Conservation (phyloP, 2,797 vertebrate genomes). For the Pitangus sulphuratus region DNA sequence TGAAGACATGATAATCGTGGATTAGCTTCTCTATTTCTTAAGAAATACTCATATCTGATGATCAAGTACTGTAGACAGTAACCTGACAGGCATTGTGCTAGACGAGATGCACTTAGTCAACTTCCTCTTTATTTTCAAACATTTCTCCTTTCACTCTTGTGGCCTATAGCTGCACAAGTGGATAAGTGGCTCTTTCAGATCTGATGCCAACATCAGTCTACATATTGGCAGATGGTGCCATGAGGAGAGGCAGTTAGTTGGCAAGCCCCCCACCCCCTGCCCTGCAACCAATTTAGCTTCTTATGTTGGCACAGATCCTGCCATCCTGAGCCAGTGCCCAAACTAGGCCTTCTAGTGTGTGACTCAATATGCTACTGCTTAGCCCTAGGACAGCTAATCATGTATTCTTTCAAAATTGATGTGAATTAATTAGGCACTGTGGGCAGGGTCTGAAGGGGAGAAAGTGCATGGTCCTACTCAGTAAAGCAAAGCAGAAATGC, state of each 20-base stretch:
- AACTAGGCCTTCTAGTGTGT: constrained; percentile 52
- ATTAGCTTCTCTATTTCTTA: background rate
- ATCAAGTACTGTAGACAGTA: background rate
- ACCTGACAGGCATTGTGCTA: constrained; percentile 45
- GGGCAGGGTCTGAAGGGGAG: constrained; percentile 36
- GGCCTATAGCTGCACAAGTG: constrained; percentile 53
- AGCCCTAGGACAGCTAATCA: constrained; percentile 65
- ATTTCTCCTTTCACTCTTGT: constrained; percentile 50
- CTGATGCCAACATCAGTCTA: constrained; percentile 67
- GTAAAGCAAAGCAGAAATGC: constrained; percentile 31
- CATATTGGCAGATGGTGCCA: constrained; percentile 66
- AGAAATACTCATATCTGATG: background rate
- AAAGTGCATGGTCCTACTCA: constrained; percentile 40
- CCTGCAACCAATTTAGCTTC: constrained; percentile 74
- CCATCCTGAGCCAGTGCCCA: constrained; percentile 67
- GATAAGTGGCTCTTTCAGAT: constrained; percentile 70
- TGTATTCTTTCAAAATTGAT: constrained; percentile 64
- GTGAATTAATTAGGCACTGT: constrained; percentile 52
- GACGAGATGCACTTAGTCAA: constrained; percentile 18
- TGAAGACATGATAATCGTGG: background rate
- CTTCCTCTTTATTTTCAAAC: constrained; percentile 62
- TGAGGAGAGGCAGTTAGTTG: constrained; percentile 53
- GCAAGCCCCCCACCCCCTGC: constrained; percentile 44
- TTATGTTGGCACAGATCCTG: constrained; percentile 63
- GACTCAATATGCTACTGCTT: constrained; percentile 64